Conservation (phyloP, 2,797 vertebrate genomes). For the Girardinus metallicus region DNA sequence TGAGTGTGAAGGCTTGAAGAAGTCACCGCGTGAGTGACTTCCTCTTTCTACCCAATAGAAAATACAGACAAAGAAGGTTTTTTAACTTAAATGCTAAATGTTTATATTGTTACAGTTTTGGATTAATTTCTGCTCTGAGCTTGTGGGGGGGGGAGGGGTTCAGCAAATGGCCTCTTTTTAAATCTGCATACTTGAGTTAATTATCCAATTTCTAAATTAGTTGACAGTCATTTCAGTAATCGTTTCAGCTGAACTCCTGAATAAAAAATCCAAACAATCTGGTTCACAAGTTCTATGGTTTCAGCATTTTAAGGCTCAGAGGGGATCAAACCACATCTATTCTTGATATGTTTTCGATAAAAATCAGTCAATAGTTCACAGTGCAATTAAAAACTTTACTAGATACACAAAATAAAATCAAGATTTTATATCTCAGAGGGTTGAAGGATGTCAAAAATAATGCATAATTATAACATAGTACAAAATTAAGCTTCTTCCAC, state of each 20-base stretch:
- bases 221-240: not conserved
- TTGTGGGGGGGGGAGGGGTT: no score
- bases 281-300: not conserved
- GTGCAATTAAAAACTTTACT: not conserved
- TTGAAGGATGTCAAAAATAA: not conserved
- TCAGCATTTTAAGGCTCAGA: not conserved
- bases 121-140: not conserved
- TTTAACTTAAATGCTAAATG: not conserved
- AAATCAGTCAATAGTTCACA: not conserved
- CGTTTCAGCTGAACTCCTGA: not conserved
- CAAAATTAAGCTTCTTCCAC: not conserved
- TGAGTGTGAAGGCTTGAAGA: no score
- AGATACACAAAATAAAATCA: not conserved
- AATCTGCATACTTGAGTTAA: not conserved
- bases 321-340: not conserved
- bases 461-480: not conserved
- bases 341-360: not conserved
- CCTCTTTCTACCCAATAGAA: no score
- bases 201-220: not conserved
- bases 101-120: not conserved
- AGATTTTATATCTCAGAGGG: not conserved
- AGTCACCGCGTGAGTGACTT: no score
- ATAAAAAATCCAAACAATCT: not conserved
- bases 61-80: not conserved
- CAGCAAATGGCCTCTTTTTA: not conserved